A percentile compares a stretch with the other conserved stretches of the same genome.
Conservation (phyloP, 2,888 invertebrate genomes). For the Agonopterix alstromeriana region DNA sequence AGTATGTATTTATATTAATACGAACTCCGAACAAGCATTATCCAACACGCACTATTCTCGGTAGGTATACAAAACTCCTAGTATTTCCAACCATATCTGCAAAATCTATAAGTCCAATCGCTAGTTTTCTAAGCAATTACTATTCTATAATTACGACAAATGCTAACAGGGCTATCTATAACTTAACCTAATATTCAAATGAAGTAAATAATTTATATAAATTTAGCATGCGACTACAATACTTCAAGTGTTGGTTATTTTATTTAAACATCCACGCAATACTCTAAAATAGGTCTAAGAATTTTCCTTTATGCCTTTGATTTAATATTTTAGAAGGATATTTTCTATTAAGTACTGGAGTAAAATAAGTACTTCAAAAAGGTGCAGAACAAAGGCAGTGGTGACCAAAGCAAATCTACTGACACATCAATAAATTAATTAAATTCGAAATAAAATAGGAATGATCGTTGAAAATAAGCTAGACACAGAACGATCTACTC, state of each 20-base stretch:
- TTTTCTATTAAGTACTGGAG: background rate
- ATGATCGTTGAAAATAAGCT: constrained; percentile 49
- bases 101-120: too few relatives aligned
- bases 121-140: too few relatives aligned
- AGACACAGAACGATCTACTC: constrained; percentile 37
- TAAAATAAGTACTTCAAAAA: constrained; percentile 2
- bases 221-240: background rate
- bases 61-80: too few relatives aligned
- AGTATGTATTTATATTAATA: too few relatives aligned
- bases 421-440: constrained; percentile 17
- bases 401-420: constrained; percentile 2
- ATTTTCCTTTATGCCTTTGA: too few relatives aligned
- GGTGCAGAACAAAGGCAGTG: constrained; percentile 7
- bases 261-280: too few relatives aligned
- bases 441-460: constrained; percentile 66
- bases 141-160: too few relatives aligned
- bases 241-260: background rate
- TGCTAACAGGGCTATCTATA: background rate
- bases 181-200: constrained; percentile 8
- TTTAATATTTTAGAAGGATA: background rate
- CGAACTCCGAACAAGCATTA: too few relatives aligned
- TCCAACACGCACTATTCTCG: too few relatives aligned
- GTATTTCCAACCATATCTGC: too few relatives aligned
- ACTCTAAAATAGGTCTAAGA: too few relatives aligned
- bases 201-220: constrained; percentile 1